Evolutionary conservation across 2,797 vertebrate genomes (phyloP).

Genomic region (Rhabdomys pumilio): DNA sequence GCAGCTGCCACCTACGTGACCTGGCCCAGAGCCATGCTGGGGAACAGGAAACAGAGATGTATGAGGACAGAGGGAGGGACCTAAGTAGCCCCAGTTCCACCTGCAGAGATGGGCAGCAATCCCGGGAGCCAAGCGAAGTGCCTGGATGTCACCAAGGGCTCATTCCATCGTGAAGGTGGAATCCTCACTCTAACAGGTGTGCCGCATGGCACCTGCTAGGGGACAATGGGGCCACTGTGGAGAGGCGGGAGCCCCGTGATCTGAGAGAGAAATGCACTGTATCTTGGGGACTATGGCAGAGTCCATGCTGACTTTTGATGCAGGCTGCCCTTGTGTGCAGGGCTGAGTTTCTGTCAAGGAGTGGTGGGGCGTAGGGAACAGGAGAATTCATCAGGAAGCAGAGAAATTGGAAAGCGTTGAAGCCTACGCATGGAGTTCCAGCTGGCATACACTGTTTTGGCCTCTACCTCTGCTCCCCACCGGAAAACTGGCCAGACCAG

Average conservation of each 20-base stretch:
- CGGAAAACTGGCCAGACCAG: not conserved
- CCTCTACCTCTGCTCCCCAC: not conserved
- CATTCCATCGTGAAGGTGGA: not conserved
- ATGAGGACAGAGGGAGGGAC: not conserved
- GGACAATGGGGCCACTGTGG: not conserved
- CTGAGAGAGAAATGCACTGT: not conserved
- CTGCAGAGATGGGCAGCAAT: not conserved
- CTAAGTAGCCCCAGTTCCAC: not conserved
- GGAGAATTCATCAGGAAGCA: not conserved
- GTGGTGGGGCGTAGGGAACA: accelerated
- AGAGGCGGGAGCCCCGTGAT: not conserved
- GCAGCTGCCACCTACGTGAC: no score
- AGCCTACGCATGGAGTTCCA: not conserved
- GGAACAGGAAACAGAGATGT: not conserved
- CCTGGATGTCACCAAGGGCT: not conserved
- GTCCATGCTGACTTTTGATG: not conserved
- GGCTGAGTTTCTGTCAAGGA: accelerated
- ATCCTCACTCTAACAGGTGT: no score
- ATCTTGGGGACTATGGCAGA: not conserved
- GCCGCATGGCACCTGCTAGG: no score
- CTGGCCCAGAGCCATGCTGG: not conserved
- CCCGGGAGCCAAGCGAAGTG: not conserved
- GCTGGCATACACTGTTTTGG: not conserved
- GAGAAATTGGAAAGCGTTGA: not conserved
- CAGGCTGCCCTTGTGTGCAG: not conserved